Evolutionary conservation across 2,797 vertebrate genomes (phyloP), one percentile per base, ranked within the genome.

Genomic region (Sparus aurata): DNA sequence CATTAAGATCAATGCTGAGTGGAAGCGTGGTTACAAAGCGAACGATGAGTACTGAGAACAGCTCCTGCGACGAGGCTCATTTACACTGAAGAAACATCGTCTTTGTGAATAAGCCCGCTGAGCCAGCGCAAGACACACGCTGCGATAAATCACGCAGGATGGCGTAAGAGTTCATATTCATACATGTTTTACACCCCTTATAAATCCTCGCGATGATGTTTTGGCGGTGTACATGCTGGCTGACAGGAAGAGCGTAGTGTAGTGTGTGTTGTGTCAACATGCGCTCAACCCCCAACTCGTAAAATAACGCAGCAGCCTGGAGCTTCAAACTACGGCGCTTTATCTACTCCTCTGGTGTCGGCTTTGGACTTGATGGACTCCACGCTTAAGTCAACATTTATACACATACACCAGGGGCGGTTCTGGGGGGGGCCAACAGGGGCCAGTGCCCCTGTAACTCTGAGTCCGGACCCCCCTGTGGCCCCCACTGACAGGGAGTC

Each of bases 1-100:
- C 82, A 54, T 85, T 66, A 79, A 71, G 79, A 80, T 77, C 53
- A 63, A 59, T 38, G 80, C 30, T 73, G 61, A 82, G 55, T 23
- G 58, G 55, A 76, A 71, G 65, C 17, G 34, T 11, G 45, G n/a
- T 23, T 46, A 45, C 60, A 12, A 54, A 53, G 16, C 25, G 3
- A 52, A 52, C 23, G 58, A 27, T 20, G 20, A 68, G 34, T 38
- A 60, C 58, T 34, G 75, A 76, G 79, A 82, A 65, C 23, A 38
- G 57, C 60, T 55, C 52, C 52, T 25, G 75, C 67, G 34, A 41
- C 75, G 45, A 25, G 38, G 52, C 38, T 30, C 53, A 5, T 62
- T 69, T 49, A 70, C 59, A 79, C 59, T 61, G 57, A 55, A 52
- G 65, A 69, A 79, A 82, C 54, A 30, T 27, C 55, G 77, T 74